A percentile compares a stretch with the other conserved stretches of the same genome.
Conservation (phyloP, 2,113 vertebrate genomes). For the Rhabdornis inornatus region DNA sequence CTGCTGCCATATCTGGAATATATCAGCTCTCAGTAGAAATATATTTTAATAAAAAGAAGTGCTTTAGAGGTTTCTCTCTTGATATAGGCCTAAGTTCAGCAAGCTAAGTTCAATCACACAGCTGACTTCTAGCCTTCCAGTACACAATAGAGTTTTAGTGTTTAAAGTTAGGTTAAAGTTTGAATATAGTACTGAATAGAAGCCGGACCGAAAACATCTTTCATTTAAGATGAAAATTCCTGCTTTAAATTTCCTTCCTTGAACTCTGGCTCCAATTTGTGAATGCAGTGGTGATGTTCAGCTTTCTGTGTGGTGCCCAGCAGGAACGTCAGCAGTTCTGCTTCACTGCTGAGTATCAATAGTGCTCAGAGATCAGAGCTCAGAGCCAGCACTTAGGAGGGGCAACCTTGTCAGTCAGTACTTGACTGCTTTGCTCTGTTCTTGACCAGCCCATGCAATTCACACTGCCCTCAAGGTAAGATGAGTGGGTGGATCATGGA, state of each 20-base stretch:
- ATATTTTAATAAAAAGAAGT: conserved; percentile 5
- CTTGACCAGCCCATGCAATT: conserved; percentile 54
- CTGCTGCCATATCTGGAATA: not conserved
- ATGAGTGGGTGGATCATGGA: conserved; percentile 47
- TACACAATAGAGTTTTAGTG: not conserved
- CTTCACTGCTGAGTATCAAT: conserved; percentile 46
- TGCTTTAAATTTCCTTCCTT: conserved; percentile 33
- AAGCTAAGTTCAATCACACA: not conserved
- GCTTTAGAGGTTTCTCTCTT: not conserved
- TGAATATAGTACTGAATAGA: not conserved
- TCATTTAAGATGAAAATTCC: conserved; percentile 17
- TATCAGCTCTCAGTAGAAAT: not conserved
- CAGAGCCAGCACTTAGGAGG: conserved; percentile 26
- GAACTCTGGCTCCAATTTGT: conserved; percentile 27
- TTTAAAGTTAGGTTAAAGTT: not conserved
- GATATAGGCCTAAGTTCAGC: not conserved
- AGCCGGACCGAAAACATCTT: not conserved
- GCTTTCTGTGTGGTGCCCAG: not conserved
- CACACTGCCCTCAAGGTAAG: conserved; percentile 31
- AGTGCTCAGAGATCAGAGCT: conserved; percentile 46
- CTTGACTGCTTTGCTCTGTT: conserved; percentile 54
- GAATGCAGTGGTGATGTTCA: not conserved
- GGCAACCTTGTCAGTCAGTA: conserved; percentile 58
- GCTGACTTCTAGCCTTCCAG: not conserved
- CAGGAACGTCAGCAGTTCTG: conserved; percentile 44